phyloP scores from a whole-genome alignment of 2,113 vertebrate species.

The Crypturellus undulatus region DNA sequence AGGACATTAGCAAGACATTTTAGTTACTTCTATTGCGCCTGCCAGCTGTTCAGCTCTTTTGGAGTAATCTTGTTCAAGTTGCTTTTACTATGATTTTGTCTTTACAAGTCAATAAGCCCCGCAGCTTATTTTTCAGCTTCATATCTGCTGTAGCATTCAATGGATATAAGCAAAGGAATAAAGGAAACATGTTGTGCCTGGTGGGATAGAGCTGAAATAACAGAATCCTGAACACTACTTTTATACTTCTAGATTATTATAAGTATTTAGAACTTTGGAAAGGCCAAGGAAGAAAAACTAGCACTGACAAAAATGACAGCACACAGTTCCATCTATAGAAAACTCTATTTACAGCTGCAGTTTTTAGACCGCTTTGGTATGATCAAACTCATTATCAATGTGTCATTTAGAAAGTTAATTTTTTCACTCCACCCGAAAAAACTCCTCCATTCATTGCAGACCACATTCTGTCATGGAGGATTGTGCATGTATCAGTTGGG shows the following conservation, averaged over 20 bases:
- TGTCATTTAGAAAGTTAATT: neutral
- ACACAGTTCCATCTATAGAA: neutral
- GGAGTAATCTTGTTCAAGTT: neutral
- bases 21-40: neutral
- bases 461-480: neutral
- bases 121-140: neutral
- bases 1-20: neutral
- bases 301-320: neutral
- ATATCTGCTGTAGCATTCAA: neutral
- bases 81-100: neutral
- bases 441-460: neutral
- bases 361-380: neutral
- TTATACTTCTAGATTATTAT: neutral
- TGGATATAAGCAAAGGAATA: neutral
- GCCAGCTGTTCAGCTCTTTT: neutral
- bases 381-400: neutral
- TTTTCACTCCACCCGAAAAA: neutral
- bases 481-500: neutral
- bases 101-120: neutral
- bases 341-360: neutral
- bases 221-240: neutral
- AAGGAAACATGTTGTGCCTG: neutral
- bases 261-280: neutral
- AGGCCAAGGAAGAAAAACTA: neutral
- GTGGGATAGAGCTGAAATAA: neutral